These are phyloP conservation scores for Pararge aegeria DNA, from an alignment of 1,140 invertebrate species.

Conservation along the genomic window DNA sequence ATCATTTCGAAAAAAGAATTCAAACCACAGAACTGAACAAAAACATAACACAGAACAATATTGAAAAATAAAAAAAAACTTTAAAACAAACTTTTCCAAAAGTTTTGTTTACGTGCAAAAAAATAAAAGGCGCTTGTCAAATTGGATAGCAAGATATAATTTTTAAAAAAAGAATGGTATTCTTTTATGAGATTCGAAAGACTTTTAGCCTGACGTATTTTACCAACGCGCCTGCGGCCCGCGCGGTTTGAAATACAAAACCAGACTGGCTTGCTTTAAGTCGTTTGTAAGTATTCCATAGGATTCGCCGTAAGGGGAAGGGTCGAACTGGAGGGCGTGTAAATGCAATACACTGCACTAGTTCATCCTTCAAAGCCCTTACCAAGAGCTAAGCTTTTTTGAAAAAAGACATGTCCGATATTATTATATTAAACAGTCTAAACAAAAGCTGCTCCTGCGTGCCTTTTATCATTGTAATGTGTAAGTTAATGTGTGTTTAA, in stretches of 20 bases:
- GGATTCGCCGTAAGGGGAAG: conserved; percentile 75
- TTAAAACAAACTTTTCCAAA: conserved; percentile 54
- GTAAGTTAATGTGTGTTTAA: too few species aligned
- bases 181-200: conserved; percentile 58
- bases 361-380: conserved; percentile 67
- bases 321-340: conserved; percentile 72
- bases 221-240: conserved; percentile 56
- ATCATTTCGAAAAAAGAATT: conserved; percentile 48
- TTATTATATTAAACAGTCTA: background rate
- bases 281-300: conserved; percentile 77
- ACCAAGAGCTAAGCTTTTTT: conserved; percentile 40
- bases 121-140: conserved; percentile 44
- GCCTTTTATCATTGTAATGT: background rate
- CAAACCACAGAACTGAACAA: conserved; percentile 47
- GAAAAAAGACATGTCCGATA: conserved; percentile 7
- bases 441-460: conserved; percentile 2
- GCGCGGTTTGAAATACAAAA: conserved; percentile 69
- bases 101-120: conserved; percentile 37
- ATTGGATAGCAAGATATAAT: conserved; percentile 37
- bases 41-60: conserved; percentile 51
- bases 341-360: conserved; percentile 67
- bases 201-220: conserved; percentile 46
- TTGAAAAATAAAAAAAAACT: conserved; percentile 46
- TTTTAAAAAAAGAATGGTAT: conserved; percentile 38
- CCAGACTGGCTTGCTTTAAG: conserved; percentile 75